Percentiles rank a stretch among this genome's conserved stretches.
These are phyloP conservation scores for Ectobius pallidus DNA, from an alignment of 2,888 invertebrate species.

Conservation along the genomic window DNA sequence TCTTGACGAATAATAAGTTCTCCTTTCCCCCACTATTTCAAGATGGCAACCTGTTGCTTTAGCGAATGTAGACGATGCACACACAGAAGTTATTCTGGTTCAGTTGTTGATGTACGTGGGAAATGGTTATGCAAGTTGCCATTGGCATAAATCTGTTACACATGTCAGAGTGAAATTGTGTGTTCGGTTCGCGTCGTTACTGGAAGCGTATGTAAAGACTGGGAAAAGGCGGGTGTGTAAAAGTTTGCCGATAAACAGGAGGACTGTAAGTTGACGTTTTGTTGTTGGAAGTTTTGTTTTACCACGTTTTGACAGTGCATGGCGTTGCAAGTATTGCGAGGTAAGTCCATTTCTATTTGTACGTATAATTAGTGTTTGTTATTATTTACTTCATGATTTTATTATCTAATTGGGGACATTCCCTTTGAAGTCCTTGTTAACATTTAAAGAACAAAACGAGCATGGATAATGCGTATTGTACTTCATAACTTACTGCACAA, in stretches of 20 bases:
- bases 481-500: too few species aligned
- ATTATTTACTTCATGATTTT: too few species aligned
- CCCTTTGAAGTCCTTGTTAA: too few species aligned
- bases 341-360: too few species aligned
- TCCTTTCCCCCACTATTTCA: neutral
- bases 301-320: neutral
- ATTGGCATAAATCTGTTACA: neutral
- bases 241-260: constrained; percentile 7
- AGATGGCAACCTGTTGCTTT: constrained; percentile 25
- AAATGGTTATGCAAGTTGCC: neutral
- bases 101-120: neutral
- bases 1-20: neutral
- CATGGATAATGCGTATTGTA: too few species aligned
- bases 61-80: neutral
- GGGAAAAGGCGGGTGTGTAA: constrained; percentile 2
- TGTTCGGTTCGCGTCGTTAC: neutral
- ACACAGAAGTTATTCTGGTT: neutral
- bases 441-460: too few species aligned
- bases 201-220: constrained; percentile 9
- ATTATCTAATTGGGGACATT: too few species aligned
- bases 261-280: neutral
- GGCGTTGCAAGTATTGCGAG: too few species aligned
- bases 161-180: neutral
- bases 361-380: too few species aligned
- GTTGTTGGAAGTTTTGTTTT: neutral